phyloP scores from a whole-genome alignment of 2,113 vertebrate species.

The Sander lucioperca region DNA sequence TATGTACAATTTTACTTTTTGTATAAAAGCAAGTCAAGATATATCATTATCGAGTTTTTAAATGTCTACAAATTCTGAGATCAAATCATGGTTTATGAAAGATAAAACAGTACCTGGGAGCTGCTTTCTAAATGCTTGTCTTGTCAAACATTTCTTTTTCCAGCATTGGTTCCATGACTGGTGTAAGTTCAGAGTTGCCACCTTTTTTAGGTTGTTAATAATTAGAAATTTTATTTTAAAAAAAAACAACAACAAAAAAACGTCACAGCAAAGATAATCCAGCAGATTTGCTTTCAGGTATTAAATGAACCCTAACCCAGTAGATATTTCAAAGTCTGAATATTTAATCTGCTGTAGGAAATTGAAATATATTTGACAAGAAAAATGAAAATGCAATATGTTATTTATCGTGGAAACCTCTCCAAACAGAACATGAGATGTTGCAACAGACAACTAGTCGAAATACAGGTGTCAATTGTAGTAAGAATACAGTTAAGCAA shows the following conservation, averaged over 20 bases:
- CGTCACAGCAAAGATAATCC: constrained; percentile 20
- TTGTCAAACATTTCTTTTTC: neutral
- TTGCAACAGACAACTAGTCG: neutral
- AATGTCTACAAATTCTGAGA: neutral
- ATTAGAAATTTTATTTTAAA: neutral
- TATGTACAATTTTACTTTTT: neutral
- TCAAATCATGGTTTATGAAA: neutral
- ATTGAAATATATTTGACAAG: constrained; percentile 7
- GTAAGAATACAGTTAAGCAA: neutral
- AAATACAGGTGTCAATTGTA: neutral
- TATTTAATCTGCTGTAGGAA: constrained; percentile 38
- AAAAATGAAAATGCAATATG: neutral
- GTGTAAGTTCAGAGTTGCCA: neutral
- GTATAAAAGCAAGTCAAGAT: neutral
- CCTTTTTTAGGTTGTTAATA: constrained; percentile 11
- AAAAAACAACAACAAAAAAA: neutral
- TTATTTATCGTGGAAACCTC: neutral
- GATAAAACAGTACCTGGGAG: neutral
- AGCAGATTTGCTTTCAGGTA: neutral
- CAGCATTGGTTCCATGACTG: neutral
- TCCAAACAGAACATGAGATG: neutral
- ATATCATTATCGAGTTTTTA: neutral
- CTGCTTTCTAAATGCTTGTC: neutral
- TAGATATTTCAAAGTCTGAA: too few species aligned
- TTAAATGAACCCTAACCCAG: too few species aligned